Evolutionary conservation across 1,140 invertebrate genomes (phyloP).

Genomic region (Tetranychus urticae): DNA sequence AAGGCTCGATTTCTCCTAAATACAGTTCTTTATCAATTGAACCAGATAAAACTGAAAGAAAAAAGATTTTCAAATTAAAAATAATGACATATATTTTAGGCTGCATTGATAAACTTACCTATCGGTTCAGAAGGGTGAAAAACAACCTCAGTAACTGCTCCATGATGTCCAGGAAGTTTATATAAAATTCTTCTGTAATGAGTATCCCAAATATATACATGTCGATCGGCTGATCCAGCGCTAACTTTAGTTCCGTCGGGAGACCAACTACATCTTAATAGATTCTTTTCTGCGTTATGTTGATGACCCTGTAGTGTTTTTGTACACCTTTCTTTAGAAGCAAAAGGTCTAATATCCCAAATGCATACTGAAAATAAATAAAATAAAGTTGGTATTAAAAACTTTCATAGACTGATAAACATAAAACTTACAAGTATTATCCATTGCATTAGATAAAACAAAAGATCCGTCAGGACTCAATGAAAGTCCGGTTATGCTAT

Average conservation of each 20-base stretch:
- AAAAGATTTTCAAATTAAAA: conserved; percentile 10
- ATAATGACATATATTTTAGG: conserved; percentile 6
- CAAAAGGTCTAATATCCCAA: conserved; percentile 44
- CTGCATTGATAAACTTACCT: conserved; percentile 24
- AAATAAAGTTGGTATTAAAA: not conserved
- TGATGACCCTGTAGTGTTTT: conserved; percentile 81
- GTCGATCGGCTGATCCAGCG: conserved; percentile 79
- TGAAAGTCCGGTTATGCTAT: conserved; percentile 77
- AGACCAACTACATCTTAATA: conserved; percentile 68
- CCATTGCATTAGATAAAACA: conserved; percentile 88
- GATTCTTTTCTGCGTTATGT: conserved; percentile 93
- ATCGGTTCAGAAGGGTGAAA: conserved; percentile 91
- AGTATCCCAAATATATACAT: conserved; percentile 92
- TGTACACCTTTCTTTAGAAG: conserved; percentile 67
- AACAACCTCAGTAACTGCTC: conserved; percentile 84
- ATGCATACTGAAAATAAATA: conserved; percentile 24
- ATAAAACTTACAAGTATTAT: conserved; percentile 40
- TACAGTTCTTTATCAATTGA: conserved; percentile 91
- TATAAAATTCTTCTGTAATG: conserved; percentile 70
- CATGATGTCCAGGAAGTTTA: conserved; percentile 91
- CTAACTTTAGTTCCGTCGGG: conserved; percentile 57
- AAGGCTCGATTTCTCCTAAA: conserved; percentile 66
- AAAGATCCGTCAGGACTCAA: conserved; percentile 83
- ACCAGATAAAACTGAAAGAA: conserved; percentile 50
- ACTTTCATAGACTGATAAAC: not conserved